These are phyloP conservation scores for Marronus borbonicus DNA, from an alignment of 2,888 invertebrate genomes.

Conservation along the genomic window DNA sequence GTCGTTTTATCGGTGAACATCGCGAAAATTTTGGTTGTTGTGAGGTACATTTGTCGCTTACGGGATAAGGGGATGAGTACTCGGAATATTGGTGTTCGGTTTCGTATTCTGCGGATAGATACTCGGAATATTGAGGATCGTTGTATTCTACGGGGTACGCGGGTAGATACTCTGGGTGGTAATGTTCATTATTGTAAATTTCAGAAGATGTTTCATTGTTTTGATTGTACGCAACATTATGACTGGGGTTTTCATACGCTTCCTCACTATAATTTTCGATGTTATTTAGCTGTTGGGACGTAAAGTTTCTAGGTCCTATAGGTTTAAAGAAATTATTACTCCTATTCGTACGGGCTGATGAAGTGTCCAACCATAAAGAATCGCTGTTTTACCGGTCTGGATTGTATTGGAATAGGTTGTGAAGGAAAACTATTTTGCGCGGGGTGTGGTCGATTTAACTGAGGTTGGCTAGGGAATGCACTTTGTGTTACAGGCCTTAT, in stretches of 20 bases:
- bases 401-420: constrained; percentile 11
- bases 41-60: not conserved
- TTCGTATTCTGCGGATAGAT: not conserved
- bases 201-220: not conserved
- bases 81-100: not conserved
- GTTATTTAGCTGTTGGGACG: not conserved
- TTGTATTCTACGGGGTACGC: not conserved
- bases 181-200: not conserved
- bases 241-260: not conserved
- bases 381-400: constrained; percentile 9
- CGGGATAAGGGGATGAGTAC: not conserved
- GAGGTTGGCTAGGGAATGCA: no score
- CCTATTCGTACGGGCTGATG: not conserved
- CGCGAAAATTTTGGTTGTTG: not conserved
- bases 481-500: not conserved
- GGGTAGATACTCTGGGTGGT: not conserved
- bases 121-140: not conserved
- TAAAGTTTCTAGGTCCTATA: constrained; percentile 11
- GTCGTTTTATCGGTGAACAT: not conserved
- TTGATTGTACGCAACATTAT: no score
- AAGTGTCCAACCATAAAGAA: constrained; percentile 6
- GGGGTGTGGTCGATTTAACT: no score
- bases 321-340: not conserved
- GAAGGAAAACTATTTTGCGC: not conserved
- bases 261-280: not conserved